Evolutionary conservation across 2,888 invertebrate genomes (phyloP).

Genomic region (Rambutsinella grinnellia): DNA sequence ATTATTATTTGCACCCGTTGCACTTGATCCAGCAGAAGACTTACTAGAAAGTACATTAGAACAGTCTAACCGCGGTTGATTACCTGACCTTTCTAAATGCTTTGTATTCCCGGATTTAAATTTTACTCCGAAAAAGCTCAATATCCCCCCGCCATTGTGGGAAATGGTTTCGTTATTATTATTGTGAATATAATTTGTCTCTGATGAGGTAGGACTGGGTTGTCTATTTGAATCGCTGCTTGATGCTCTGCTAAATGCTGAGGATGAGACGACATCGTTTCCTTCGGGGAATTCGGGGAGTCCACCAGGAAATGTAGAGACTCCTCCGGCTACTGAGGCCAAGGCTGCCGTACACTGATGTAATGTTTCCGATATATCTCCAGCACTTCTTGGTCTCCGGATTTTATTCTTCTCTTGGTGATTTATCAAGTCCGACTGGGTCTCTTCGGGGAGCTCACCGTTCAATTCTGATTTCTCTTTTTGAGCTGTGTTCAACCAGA

Average conservation of each 20-base stretch:
- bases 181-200: conserved; percentile 31
- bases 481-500: conserved; percentile 18
- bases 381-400: conserved; percentile 58
- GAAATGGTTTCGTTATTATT: conserved; percentile 20
- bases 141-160: conserved; percentile 56
- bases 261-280: conserved; percentile 9
- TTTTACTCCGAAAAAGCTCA: conserved; percentile 61
- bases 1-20: conserved; percentile 14
- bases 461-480: conserved; percentile 21
- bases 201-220: background rate
- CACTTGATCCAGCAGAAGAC: background rate
- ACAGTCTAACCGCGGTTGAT: conserved; percentile 4
- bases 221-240: background rate
- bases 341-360: conserved; percentile 5
- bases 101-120: conserved; percentile 61
- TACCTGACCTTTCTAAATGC: conserved; percentile 60
- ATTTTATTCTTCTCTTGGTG: conserved; percentile 29
- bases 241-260: conserved; percentile 24
- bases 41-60: conserved; percentile 13
- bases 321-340: background rate
- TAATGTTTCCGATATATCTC: conserved; percentile 57
- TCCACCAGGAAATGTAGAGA: conserved; percentile 41
- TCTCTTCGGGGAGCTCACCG: conserved; percentile 13
- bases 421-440: conserved; percentile 18
- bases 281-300: conserved; percentile 1